phyloP scores from a whole-genome alignment of 2,113 vertebrate genomes.

The Nettapus auritus region DNA sequence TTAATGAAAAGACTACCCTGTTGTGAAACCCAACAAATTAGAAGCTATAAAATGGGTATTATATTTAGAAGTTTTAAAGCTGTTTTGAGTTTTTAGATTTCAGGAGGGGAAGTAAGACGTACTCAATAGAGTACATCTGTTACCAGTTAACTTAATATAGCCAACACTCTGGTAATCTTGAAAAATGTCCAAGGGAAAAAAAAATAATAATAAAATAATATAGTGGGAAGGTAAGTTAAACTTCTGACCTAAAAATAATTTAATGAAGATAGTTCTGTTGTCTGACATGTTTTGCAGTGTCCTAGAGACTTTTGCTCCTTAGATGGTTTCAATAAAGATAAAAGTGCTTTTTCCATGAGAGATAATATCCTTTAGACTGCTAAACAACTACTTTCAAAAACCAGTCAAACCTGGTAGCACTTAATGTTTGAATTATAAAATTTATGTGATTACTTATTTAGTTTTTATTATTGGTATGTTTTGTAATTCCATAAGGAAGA shows the following conservation, averaged over 20 bases:
- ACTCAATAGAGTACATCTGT: neutral
- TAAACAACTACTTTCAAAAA: neutral
- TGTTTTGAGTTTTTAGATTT: constrained; percentile 61
- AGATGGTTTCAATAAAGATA: neutral
- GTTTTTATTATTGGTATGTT: neutral
- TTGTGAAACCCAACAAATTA: constrained; percentile 72
- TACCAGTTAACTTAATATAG: constrained; percentile 58
- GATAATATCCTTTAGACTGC: neutral
- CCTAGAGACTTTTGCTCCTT: neutral
- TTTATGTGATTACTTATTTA: neutral
- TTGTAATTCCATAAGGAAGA: neutral
- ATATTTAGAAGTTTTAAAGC: constrained; percentile 68
- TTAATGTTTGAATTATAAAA: neutral
- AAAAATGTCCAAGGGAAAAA: constrained; percentile 17
- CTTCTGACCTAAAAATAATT: constrained; percentile 28
- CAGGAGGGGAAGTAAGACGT: neutral
- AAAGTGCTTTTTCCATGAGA: neutral
- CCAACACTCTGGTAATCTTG: constrained; percentile 38
- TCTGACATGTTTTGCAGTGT: neutral
- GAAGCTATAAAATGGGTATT: constrained; percentile 58
- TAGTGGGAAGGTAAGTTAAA: constrained; percentile 9
- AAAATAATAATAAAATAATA: neutral
- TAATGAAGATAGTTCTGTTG: constrained; percentile 2
- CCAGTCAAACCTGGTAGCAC: neutral
- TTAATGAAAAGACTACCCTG: constrained; percentile 68